A percentile compares a stretch with the other conserved stretches of the same genome.
Conservation (phyloP, 2,888 invertebrate genomes). For the Drosophila diplacantha region DNA sequence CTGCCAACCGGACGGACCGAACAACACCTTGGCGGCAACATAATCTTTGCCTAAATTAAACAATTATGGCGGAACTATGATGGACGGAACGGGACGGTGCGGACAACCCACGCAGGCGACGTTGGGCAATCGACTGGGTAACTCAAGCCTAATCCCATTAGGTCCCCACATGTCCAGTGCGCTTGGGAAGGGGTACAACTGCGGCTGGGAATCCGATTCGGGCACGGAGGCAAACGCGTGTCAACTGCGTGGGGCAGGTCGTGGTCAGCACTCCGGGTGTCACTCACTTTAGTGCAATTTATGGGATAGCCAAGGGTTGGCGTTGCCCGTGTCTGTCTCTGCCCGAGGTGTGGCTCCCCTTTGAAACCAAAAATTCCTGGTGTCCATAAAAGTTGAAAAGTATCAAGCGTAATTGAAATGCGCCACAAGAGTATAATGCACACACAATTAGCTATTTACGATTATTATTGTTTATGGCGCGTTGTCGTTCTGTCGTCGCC, state of each 20-base stretch:
- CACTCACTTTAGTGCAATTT: slow-evolving; percentile 46
- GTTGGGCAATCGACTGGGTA: slow-evolving; percentile 40
- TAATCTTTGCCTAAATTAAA: slow-evolving; percentile 59
- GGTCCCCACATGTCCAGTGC: slow-evolving; percentile 33
- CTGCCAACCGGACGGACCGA: background rate
- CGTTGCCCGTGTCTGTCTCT: background rate
- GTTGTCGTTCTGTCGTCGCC: slow-evolving; percentile 23
- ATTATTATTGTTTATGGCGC: slow-evolving; percentile 38
- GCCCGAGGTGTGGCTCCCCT: slow-evolving; percentile 24
- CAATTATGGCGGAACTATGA: slow-evolving; percentile 61
- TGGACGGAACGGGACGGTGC: slow-evolving; percentile 3
- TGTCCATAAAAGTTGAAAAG: slow-evolving; percentile 4
- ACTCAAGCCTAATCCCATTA: slow-evolving; percentile 62
- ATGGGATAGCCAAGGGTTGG: slow-evolving; percentile 23
- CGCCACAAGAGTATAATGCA: slow-evolving; percentile 31
- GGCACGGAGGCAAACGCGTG: slow-evolving; percentile 49
- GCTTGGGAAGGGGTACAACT: no score
- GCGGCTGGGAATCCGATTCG: slow-evolving; percentile 1
- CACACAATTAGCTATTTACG: slow-evolving; percentile 46
- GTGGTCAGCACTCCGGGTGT: slow-evolving; percentile 46
- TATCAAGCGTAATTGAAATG: slow-evolving; percentile 33
- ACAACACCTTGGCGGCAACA: slow-evolving; percentile 47
- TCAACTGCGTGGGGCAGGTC: slow-evolving; percentile 69
- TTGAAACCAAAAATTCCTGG: slow-evolving; percentile 19
- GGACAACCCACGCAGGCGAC: slow-evolving; percentile 12